Evolutionary conservation across 2,113 vertebrate species (phyloP), one percentile per base, ranked within the genome.

Genomic region (Sturnira hondurensis): DNA sequence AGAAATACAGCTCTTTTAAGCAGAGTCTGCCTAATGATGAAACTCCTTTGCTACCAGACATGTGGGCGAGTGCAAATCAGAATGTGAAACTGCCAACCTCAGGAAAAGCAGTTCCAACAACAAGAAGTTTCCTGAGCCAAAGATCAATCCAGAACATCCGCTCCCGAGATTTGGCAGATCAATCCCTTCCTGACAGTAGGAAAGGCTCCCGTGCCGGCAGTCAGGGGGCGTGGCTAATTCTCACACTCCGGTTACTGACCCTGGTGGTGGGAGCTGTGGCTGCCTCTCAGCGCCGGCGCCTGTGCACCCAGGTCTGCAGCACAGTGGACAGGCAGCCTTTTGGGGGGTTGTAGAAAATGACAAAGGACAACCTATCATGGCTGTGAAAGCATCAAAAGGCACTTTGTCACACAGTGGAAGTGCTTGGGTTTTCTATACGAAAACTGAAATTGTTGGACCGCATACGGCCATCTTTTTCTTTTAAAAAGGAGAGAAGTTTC

Each of bases 1-100:
- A 61, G 95, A 96, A 97, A 96, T 61, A 36, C 5, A 31, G 58
- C 52, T 90, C 89, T 38, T 95, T 92, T 54, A 90, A 52, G 45
- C 70, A 80, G 73, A 70, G n/a, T 71, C 67, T 28, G 54, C 38
- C 58, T 76, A 41, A 50, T 77, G 85, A 38, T 76, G 81, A 92
- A 81, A 96, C 80, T 38, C 12, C 38, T 71, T 92, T 36, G 41
- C 76, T 73, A 10, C 41, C 28, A 52, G 82, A 31, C 61, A 71
- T 16, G 19, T 89, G 33, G 0, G 52, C n/a, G 13, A 54, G n/a
- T 13, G 43, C 92, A 96, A 93, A 86, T 56, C 63, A 84, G 38
- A 78, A 86, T 16, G 26, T 33, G 33, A 31, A 88, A 71, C 3
- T 68, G 67, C 41, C 77, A 91, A 20, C 68, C 43, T 77, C 45